phyloP scores from a whole-genome alignment of 2,797 vertebrate species.

The Eremophila alpestris region DNA sequence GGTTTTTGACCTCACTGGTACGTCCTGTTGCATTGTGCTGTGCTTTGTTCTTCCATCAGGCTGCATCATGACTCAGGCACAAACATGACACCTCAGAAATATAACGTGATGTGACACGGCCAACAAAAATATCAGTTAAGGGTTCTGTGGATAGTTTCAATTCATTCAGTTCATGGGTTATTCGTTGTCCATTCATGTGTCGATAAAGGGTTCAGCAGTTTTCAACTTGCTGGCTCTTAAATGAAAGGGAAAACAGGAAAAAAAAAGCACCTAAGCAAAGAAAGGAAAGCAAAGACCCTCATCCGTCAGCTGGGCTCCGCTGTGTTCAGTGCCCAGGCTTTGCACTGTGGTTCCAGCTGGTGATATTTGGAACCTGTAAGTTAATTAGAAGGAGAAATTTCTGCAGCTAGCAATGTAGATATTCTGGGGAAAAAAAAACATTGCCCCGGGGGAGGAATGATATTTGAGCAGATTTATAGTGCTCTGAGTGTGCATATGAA shows the following conservation, averaged over 20 bases:
- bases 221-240: conserved; percentile 19
- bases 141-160: not conserved
- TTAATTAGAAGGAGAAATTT: conserved; percentile 62
- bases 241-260: not conserved
- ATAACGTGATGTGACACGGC: conserved; percentile 7
- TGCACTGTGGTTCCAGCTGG: not conserved
- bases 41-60: conserved; percentile 39
- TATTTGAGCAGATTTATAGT: conserved; percentile 66
- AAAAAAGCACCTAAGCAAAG: not conserved
- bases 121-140: conserved; percentile 37
- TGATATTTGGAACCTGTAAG: conserved; percentile 54
- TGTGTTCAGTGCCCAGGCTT: not conserved
- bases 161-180: not conserved
- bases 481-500: conserved; percentile 56
- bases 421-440: conserved; percentile 37
- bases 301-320: not conserved
- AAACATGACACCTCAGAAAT: conserved; percentile 30
- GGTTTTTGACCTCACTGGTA: conserved; percentile 4
- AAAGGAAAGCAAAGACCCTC: not conserved
- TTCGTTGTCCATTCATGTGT: not conserved
- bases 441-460: conserved; percentile 57
- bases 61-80: conserved; percentile 35
- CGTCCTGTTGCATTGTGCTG: not conserved
- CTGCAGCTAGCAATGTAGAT: conserved; percentile 35
- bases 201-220: conserved; percentile 1